phyloP scores from a whole-genome alignment of 2,113 vertebrate species.

The Hemibates koningsi region DNA sequence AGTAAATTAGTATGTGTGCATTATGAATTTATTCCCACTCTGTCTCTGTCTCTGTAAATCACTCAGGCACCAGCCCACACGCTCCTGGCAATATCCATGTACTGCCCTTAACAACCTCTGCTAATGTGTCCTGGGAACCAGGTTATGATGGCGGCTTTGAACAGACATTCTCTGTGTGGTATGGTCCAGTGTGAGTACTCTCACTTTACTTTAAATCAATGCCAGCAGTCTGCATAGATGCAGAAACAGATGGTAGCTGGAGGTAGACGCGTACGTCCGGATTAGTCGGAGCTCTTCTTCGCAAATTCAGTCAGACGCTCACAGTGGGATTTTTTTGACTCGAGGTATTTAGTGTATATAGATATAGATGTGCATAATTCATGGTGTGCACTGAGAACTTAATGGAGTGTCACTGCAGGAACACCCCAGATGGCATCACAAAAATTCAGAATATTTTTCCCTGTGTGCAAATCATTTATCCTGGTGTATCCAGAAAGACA shows the following conservation, averaged over 20 bases:
- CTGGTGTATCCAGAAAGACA: background rate
- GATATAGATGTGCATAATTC: background rate
- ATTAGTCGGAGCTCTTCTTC: background rate
- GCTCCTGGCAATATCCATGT: slow-evolving; percentile 90
- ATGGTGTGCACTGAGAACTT: background rate
- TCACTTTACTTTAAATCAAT: slow-evolving; percentile 7
- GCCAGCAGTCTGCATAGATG: background rate
- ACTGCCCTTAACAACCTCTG: slow-evolving; percentile 87
- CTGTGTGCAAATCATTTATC: background rate
- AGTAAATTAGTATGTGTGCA: background rate
- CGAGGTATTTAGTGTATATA: background rate
- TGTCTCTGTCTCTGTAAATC: slow-evolving; percentile 4
- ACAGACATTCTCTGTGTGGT: slow-evolving; percentile 99
- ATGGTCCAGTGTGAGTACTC: slow-evolving; percentile 99
- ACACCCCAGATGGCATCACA: background rate
- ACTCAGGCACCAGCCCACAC: slow-evolving; percentile 94
- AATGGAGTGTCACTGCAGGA: background rate
- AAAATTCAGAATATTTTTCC: background rate
- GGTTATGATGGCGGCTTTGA: slow-evolving; percentile 98
- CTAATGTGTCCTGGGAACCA: slow-evolving; percentile 97
- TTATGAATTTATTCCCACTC: slow-evolving; percentile 3
- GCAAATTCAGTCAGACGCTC: background rate
- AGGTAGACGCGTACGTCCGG: background rate
- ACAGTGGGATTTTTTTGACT: background rate
- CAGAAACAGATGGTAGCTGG: background rate